Base-by-base conservation (phyloP, 2,888 invertebrate species). In the Cerceris rybyensis region DNA sequence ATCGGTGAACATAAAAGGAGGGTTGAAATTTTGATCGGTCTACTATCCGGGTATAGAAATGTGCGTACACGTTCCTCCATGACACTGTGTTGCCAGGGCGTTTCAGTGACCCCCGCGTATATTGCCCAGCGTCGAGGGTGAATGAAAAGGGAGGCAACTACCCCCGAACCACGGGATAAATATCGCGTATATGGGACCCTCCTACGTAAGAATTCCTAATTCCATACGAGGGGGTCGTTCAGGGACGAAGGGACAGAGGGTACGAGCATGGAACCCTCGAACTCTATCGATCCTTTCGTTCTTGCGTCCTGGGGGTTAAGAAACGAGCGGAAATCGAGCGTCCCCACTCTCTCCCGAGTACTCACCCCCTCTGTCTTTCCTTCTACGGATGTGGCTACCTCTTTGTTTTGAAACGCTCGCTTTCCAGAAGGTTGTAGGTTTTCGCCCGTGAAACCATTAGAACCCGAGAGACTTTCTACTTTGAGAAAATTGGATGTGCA, bases 161-260 rank as follows among this genome's bases (percentile, higher is more conserved):
- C 81, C 81, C 84, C 82, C 65, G 70, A 75, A 81, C 75, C 80
- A 77, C 69, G 77, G 81, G 75, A 85, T 84, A 88, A 85, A 86
- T 83, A 87, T 84, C 78, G 66, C 68, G 72, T 66, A 67, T 70
- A 69, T 54, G 55, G 70, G 60, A 70, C 66, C 80, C 83, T 75
- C 72, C 81, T 78, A 81, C 80, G 67, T 74, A 84, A 85, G 86
- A 87, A 87, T 86, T 83, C 85, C 75, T 81, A 87, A 88, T 88
- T 83, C 82, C 49, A 63, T 52, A 58, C 43, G 74, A 74, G 67
- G 54, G 78, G 65, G 71, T 41, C 13, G 58, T 42, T 14, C 50
- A 11, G 28, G 39, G 46, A n/a, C 8, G n/a, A 54, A 46, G 63
- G 67, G 61, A 28, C 42, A 65, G 55, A 52, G 17, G 71, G 63